A percentile compares a stretch with the other conserved stretches of the same genome.
Conservation (phyloP, 1,140 invertebrate species). For the Brachionus sp. region DNA sequence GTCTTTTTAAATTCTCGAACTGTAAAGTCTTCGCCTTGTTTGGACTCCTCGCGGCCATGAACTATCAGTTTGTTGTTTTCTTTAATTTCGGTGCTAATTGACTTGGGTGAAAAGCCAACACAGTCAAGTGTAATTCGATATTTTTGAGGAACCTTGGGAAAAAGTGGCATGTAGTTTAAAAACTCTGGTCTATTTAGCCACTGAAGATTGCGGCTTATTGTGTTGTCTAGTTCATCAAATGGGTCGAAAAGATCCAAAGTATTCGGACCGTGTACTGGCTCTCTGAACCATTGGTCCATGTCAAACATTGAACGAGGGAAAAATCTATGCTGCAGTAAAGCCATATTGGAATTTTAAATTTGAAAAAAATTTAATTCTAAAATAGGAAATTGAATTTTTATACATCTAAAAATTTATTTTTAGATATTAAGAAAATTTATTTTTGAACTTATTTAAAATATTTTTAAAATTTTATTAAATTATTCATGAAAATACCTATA, state of each 20-base stretch:
- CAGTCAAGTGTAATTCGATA: constrained; percentile 23
- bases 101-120: background rate
- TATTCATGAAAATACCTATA: too few species aligned
- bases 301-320: constrained; percentile 40
- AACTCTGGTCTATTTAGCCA: constrained; percentile 35
- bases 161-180: constrained; percentile 35
- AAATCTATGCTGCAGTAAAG: background rate
- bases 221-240: constrained; percentile 38
- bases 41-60: constrained; percentile 16
- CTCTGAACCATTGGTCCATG: constrained; percentile 38
- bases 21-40: constrained; percentile 14
- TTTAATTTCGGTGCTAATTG: background rate
- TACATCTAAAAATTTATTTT: too few species aligned
- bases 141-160: constrained; percentile 44
- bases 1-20: constrained; percentile 21
- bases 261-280: background rate
- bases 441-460: too few species aligned
- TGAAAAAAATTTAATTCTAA: background rate
- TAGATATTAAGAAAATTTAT: too few species aligned
- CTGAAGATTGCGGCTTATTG: constrained; percentile 22
- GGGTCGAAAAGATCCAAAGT: constrained; percentile 41
- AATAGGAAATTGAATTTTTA: too few species aligned
- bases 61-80: constrained; percentile 12
- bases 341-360: constrained; percentile 18
- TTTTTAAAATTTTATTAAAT: too few species aligned